Evolutionary conservation across 2,797 vertebrate genomes (phyloP), one percentile per base, ranked within the genome.

Genomic region (Lepus oiostolus): DNA sequence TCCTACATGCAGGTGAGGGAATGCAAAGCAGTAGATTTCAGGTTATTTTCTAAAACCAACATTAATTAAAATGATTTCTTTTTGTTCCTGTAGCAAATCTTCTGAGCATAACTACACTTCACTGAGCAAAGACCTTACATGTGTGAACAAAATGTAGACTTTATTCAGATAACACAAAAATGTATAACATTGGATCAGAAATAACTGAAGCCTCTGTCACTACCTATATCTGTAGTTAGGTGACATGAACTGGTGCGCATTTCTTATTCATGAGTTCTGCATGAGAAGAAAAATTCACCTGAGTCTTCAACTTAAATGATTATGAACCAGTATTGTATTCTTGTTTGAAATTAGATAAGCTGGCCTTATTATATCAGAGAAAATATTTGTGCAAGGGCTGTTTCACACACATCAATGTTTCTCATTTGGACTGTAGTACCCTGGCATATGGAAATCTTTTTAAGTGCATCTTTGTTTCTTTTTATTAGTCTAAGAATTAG

Each of bases 21-120:
- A 77, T 71, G 28, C 7, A 8, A 87, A 75, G 35, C 52, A 80
- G 50, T 24, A 35, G 58, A 85, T 47, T 58, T 63, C 16, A 13
- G 7, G 82, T 89, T 95, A 77, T 90, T 95, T 91, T 94, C 81
- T 85, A 93, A 97, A 96, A 93, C 96, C 72, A 97, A 76, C 82
- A 84, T 95, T 97, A 97, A 97, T 98, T 97, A 96, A 97, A 96
- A 95, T 95, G 47, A 95, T 87, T 91, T 86, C n/a, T 96, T 97
- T 97, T 88, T 63, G 24, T 92, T 92, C 94, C 77, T 90, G 77
- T 93, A 95, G 67, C 93, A 87, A 38, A 82, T 85, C 67, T 94
- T 95, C 96, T 74, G 83, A 97, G 16, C 52, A 28, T 85, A 75
- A 77, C 19, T 85, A 0, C 71, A 62, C 74, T 93, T 96, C 88